Conservation (phyloP, 2,797 vertebrate genomes). For the Spinus pinus region DNA sequence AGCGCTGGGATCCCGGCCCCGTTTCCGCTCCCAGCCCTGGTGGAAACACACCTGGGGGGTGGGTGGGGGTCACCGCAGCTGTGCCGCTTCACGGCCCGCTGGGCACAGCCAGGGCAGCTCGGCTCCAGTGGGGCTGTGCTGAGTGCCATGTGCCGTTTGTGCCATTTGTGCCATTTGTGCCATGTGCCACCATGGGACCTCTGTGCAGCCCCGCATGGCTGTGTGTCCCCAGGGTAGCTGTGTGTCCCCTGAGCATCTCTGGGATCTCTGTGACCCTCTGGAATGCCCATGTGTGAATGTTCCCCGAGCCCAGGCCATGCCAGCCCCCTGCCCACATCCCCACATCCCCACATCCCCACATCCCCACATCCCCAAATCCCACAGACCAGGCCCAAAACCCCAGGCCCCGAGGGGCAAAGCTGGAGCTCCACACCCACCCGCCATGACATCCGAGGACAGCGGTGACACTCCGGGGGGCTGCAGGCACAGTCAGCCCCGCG, state of each 20-base stretch:
- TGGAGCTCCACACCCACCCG: fast-evolving
- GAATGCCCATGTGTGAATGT: fast-evolving
- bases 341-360: not conserved
- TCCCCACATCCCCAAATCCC: not conserved
- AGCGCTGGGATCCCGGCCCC: not conserved
- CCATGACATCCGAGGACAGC: fast-evolving
- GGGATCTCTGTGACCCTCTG: not conserved
- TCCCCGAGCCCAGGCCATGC: fast-evolving
- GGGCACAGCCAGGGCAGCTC: not conserved
- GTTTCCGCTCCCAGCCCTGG: not conserved
- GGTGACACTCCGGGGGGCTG: not conserved
- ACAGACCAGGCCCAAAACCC: fast-evolving
- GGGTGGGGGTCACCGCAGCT: not conserved
- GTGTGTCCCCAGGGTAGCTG: not conserved
- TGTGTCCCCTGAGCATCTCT: not conserved
- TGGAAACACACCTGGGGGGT: not conserved
- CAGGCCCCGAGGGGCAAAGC: fast-evolving
- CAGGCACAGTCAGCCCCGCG: fast-evolving
- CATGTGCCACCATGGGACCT: not conserved
- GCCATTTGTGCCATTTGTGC: no score
- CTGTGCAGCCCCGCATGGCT: fast-evolving
- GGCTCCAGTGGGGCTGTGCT: not conserved
- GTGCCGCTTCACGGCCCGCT: not conserved
- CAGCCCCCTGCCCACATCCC: not conserved
- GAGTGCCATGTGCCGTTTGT: no score